These are phyloP conservation scores for Microchrysa polita DNA, from an alignment of 2,888 invertebrate genomes.

Conservation along the genomic window DNA sequence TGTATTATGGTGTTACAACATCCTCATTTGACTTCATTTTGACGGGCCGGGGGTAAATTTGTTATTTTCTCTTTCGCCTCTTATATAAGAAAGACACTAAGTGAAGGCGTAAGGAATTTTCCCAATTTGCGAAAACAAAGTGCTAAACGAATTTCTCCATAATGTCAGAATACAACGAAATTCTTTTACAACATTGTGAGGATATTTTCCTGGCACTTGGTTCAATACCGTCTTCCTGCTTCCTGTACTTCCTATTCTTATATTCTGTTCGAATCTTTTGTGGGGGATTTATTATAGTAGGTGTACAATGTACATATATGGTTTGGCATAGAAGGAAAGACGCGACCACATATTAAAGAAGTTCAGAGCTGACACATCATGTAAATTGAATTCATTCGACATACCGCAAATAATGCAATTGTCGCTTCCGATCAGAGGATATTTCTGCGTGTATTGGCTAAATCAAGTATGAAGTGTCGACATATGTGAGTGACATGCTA, in stretches of 20 bases:
- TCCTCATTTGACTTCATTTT: constrained; percentile 11
- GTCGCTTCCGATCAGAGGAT: neutral
- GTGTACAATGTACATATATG: neutral
- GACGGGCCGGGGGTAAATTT: neutral
- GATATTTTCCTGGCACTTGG: constrained; percentile 1
- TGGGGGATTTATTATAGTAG: neutral
- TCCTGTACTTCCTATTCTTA: neutral
- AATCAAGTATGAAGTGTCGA: constrained; percentile 9
- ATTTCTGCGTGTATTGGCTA: neutral
- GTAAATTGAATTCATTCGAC: constrained; percentile 17
- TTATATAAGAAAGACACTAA: too few relatives aligned
- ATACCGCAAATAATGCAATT: constrained; percentile 17
- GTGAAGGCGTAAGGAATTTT: neutral
- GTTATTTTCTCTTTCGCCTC: neutral
- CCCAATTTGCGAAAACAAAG: neutral
- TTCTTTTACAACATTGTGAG: neutral
- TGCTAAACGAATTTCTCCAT: constrained; percentile 7
- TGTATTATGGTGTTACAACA: neutral
- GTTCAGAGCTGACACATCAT: constrained; percentile 5
- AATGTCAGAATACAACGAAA: constrained; percentile 1
- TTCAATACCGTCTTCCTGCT: neutral
- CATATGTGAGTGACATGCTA: too few relatives aligned
- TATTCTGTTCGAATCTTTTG: too few relatives aligned
- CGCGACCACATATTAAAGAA: neutral
- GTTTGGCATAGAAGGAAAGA: neutral